Evolutionary conservation across 2,888 invertebrate genomes (phyloP).

Genomic region (Idaea dimidiata): DNA sequence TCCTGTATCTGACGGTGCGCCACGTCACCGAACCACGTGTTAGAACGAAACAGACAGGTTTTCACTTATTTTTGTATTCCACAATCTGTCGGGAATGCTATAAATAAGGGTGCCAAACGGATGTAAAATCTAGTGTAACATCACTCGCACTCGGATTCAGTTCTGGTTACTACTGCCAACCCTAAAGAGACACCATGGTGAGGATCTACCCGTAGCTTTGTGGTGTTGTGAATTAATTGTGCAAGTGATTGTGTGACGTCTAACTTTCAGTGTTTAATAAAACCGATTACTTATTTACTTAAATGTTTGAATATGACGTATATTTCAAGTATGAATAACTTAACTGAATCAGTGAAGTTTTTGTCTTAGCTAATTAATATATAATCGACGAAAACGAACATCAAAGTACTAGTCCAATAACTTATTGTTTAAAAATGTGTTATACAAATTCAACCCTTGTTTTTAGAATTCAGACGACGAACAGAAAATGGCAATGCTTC

Average conservation of each 20-base stretch:
- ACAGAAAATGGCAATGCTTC: conserved; percentile 93
- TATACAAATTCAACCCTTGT: conserved; percentile 13
- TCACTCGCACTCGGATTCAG: conserved; percentile 79
- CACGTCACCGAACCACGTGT: conserved; percentile 40
- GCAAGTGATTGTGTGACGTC: conserved; percentile 28
- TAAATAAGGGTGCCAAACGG: conserved; percentile 74
- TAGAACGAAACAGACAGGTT: conserved; percentile 59
- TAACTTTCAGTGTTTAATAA: conserved; percentile 33
- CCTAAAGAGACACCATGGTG: conserved; percentile 68
- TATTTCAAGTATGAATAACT: not conserved
- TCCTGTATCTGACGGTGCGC: conserved; percentile 12
- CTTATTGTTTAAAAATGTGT: too few species aligned
- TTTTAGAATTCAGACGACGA: conserved; percentile 83
- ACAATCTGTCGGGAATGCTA: conserved; percentile 62
- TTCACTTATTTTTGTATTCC: conserved; percentile 77
- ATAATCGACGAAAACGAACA: too few species aligned
- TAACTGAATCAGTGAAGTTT: not conserved
- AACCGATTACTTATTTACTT: conserved; percentile 6
- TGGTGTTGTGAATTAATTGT: conserved; percentile 32
- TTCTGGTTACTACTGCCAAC: conserved; percentile 74
- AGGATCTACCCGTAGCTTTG: conserved; percentile 41
- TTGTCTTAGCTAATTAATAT: not conserved
- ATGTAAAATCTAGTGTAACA: conserved; percentile 75
- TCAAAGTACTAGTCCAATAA: too few species aligned
- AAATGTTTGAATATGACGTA: not conserved